Evolutionary conservation across 1,140 invertebrate genomes (phyloP).

Genomic region (Odontomachus brunneus): DNA sequence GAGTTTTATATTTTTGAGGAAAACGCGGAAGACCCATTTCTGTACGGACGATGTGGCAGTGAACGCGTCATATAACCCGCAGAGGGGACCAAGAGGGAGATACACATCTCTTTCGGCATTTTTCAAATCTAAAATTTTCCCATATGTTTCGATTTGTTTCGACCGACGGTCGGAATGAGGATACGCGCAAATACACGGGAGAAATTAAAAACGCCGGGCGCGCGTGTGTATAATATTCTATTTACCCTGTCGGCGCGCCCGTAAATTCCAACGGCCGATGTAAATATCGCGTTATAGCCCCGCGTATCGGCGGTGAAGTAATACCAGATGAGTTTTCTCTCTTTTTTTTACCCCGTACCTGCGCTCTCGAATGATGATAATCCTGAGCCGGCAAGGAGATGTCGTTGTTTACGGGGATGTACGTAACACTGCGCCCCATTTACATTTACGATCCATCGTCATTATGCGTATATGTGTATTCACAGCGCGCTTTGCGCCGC

Average conservation of each 20-base stretch:
- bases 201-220: constrained; percentile 35
- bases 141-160: not conserved
- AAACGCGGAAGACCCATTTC: not conserved
- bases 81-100: not conserved
- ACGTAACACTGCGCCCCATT: constrained; percentile 39
- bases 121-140: no score
- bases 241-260: constrained; percentile 25
- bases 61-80: not conserved
- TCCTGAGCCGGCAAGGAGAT: no score
- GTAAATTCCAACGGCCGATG: constrained; percentile 36
- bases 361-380: not conserved
- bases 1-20: not conserved
- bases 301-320: constrained; percentile 28
- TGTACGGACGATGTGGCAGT: constrained; percentile 9
- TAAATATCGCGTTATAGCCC: constrained; percentile 34
- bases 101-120: no score
- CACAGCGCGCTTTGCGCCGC: constrained; percentile 23
- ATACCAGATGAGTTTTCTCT: not conserved
- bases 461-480: constrained; percentile 37
- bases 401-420: no score
- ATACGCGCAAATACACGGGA: constrained; percentile 10
- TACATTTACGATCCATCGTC: constrained; percentile 56
- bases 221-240: constrained; percentile 44
- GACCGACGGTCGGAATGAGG: not conserved
- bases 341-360: not conserved